Evolutionary conservation across 2,888 invertebrate species (phyloP), one percentile per base, ranked within the genome.

Genomic region (Diabrotica balteata): DNA sequence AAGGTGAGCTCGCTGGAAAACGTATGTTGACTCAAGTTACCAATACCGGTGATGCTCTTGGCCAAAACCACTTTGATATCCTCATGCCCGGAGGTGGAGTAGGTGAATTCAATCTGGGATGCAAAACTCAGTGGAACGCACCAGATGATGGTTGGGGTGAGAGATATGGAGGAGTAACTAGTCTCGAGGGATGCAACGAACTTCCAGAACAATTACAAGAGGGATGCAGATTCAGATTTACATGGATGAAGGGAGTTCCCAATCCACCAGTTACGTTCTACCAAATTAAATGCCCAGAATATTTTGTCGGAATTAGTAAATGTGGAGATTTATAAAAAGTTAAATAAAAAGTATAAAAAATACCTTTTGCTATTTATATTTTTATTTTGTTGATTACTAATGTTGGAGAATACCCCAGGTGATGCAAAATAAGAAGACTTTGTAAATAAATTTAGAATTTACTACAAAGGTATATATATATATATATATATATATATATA

Each of bases 131-230:
- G 42, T 66, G 61, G 67, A 64, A 67, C 5, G 54, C 57, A 6
- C 67, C 70, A 17, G 65, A 49, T 10, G 49, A 10, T 17, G 70
- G 70, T 42, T 70, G 70, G 70, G 70, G 70, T 22, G 61, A 67
- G 1, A 55, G 53, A 57, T 57, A 57, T 11, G 55, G 55, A 11
- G 55, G 55, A 6, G 55, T 57, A 11, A 43, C 43, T 4, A 57
- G 8, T 8, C 43, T 57, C 7, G 55, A 57, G 45, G 55, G 9
- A 45, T 57, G 55, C 45, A 57, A 8, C 7, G 5, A 57, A 17
- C n/a, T 57, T n/a, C 55, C 55, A 4, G 45, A 45, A 8, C 11
- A 8, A 7, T 8, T 57, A 45, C 55, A 57, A 57, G 44, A 43
- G 44, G 55, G 55, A 45, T 57, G 55, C 11, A 43, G 32, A 45